phyloP scores from a whole-genome alignment of 2,888 invertebrate genomes.

The Heliconius erato region DNA sequence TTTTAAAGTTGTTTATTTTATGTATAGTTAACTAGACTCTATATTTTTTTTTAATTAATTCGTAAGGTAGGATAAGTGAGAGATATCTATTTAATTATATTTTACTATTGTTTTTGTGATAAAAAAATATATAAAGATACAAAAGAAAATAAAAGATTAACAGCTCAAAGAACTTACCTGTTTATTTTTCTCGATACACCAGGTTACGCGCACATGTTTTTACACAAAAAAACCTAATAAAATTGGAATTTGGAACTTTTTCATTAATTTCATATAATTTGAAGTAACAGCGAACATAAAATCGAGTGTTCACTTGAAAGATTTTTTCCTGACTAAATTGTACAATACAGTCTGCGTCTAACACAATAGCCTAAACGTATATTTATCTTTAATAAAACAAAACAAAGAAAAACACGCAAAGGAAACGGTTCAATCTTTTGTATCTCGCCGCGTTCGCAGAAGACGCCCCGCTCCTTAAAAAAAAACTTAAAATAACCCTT shows the following conservation, averaged over 20 bases:
- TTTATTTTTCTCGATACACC: background rate
- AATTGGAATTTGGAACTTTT: background rate
- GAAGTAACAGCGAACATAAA: conserved; percentile 34
- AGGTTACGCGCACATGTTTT: background rate
- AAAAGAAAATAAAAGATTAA: too few species aligned
- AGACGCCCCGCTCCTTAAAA: conserved; percentile 67
- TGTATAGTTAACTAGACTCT: background rate
- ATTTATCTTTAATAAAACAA: conserved; percentile 83
- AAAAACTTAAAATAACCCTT: conserved; percentile 78
- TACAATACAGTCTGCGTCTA: conserved; percentile 69
- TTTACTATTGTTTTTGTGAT: too few species aligned
- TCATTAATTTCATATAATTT: background rate
- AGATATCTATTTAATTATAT: too few species aligned
- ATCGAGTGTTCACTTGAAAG: conserved; percentile 76
- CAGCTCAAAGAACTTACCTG: conserved; percentile 4
- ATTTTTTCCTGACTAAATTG: conserved; percentile 83
- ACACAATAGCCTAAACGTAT: conserved; percentile 83
- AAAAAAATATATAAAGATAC: too few species aligned
- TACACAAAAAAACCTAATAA: background rate
- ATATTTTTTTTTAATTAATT: background rate
- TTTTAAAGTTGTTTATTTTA: background rate
- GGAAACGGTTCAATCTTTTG: conserved; percentile 78
- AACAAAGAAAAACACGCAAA: conserved; percentile 76
- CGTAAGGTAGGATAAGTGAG: too few species aligned
- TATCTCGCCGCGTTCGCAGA: conserved; percentile 80